phyloP scores from a whole-genome alignment of 2,797 vertebrate genomes.

The Brachyalestes nurse region DNA sequence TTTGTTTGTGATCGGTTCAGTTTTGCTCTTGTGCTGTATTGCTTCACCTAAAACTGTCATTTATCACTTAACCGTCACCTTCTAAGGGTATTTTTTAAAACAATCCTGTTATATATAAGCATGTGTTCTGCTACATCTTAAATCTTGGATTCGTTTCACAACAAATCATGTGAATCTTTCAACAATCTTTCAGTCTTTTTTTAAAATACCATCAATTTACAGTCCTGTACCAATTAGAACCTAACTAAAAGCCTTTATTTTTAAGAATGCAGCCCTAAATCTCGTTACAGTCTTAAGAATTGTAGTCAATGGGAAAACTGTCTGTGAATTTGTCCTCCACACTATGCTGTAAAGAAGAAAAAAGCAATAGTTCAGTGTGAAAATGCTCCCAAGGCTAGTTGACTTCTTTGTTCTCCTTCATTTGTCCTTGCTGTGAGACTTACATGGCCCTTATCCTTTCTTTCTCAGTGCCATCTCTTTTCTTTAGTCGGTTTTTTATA shows the following conservation, averaged over 20 bases:
- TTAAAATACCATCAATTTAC: background rate
- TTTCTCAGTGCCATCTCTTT: conserved; percentile 14
- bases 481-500: background rate
- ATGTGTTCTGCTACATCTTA: too few relatives aligned
- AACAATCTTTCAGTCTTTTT: too few relatives aligned
- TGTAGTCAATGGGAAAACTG: too few relatives aligned
- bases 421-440: conserved; percentile 9
- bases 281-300: background rate
- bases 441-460: conserved; percentile 23
- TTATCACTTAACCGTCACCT: too few relatives aligned
- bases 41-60: too few relatives aligned
- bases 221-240: background rate
- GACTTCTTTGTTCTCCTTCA: conserved; percentile 3
- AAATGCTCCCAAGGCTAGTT: background rate
- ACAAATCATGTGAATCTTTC: too few relatives aligned
- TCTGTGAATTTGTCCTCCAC: too few relatives aligned
- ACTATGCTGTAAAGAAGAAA: background rate
- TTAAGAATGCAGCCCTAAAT: background rate
- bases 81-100: too few relatives aligned
- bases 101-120: too few relatives aligned
- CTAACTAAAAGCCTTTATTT: background rate
- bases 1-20: background rate
- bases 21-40: background rate
- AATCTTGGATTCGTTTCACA: too few relatives aligned
- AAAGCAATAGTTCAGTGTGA: background rate